Percentiles rank a stretch among this genome's conserved stretches.
phyloP scores from a whole-genome alignment of 2,888 invertebrate genomes.

The Lampropteryx suffumata region DNA sequence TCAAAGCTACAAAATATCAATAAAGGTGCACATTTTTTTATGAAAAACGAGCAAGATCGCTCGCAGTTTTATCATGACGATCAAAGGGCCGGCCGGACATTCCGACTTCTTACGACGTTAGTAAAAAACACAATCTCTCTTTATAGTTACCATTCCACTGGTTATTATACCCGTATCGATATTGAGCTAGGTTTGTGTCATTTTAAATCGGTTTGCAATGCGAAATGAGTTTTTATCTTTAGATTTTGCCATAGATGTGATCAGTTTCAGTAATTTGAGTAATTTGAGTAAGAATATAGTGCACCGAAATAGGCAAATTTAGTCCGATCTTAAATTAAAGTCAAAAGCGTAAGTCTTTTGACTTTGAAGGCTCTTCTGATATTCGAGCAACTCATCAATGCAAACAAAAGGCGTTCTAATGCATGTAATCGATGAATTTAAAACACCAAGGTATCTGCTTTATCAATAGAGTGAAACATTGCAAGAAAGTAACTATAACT shows the following conservation, averaged over 20 bases:
- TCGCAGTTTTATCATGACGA: constrained; percentile 78
- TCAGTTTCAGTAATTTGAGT: too few relatives aligned
- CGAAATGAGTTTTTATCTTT: constrained; percentile 3
- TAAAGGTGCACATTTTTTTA: constrained; percentile 62
- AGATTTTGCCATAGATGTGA: too few relatives aligned
- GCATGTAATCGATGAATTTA: neutral
- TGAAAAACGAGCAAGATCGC: constrained; percentile 69
- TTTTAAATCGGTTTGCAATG: neutral
- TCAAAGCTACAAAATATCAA: constrained; percentile 59
- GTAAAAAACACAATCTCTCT: constrained; percentile 83
- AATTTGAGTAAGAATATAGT: too few relatives aligned
- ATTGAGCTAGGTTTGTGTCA: constrained; percentile 42
- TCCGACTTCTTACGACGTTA: constrained; percentile 82
- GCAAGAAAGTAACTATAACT: constrained; percentile 3
- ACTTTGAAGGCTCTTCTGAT: neutral
- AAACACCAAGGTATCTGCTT: neutral
- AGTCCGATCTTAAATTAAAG: too few relatives aligned
- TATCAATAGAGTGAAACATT: constrained; percentile 1
- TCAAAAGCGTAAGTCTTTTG: too few relatives aligned
- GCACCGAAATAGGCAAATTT: too few relatives aligned
- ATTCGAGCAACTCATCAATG: too few relatives aligned
- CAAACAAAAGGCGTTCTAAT: too few relatives aligned
- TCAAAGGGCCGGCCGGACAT: constrained; percentile 80
- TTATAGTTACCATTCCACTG: constrained; percentile 82
- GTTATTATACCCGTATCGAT: constrained; percentile 81